Evolutionary conservation across 2,888 invertebrate genomes (phyloP).

Genomic region (Cerceris rybyensis): DNA sequence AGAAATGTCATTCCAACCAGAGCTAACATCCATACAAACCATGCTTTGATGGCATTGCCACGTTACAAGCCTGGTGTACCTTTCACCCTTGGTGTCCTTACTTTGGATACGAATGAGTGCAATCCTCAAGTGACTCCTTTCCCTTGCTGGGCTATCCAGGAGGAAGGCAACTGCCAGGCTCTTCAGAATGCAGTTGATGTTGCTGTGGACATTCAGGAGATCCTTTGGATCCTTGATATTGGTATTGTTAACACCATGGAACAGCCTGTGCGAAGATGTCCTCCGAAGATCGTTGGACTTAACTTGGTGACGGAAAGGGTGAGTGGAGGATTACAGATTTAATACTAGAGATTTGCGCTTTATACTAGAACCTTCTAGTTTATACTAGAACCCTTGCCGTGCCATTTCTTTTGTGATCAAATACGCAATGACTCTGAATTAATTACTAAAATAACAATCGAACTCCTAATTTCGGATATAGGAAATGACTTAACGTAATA

Average conservation of each 20-base stretch:
- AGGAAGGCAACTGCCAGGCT: conserved; percentile 87
- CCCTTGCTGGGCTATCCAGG: conserved; percentile 86
- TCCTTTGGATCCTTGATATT: conserved; percentile 88
- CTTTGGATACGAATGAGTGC: conserved; percentile 82
- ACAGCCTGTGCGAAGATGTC: conserved; percentile 85
- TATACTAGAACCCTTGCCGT: too few relatives aligned
- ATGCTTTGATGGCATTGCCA: conserved; percentile 84
- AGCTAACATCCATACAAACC: conserved; percentile 84
- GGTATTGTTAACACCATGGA: conserved; percentile 88
- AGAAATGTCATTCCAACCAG: conserved; percentile 86
- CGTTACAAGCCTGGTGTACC: conserved; percentile 86
- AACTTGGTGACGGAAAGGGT: conserved; percentile 84
- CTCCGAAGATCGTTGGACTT: conserved; percentile 87
- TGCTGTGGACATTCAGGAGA: conserved; percentile 84
- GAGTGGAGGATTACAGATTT: background rate
- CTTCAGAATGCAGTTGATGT: conserved; percentile 89
- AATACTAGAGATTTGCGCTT: background rate
- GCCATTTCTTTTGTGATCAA: too few relatives aligned
- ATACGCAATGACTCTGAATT: too few relatives aligned
- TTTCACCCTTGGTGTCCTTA: conserved; percentile 85
- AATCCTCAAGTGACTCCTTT: conserved; percentile 84
- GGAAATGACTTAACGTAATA: too few relatives aligned
- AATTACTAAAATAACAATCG: too few relatives aligned
- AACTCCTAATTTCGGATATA: too few relatives aligned
- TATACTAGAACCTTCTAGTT: too few relatives aligned